Percentiles rank a stretch among this genome's conserved stretches.
Conservation (phyloP, 2,888 invertebrate genomes). For the Drosophila demipolita region DNA sequence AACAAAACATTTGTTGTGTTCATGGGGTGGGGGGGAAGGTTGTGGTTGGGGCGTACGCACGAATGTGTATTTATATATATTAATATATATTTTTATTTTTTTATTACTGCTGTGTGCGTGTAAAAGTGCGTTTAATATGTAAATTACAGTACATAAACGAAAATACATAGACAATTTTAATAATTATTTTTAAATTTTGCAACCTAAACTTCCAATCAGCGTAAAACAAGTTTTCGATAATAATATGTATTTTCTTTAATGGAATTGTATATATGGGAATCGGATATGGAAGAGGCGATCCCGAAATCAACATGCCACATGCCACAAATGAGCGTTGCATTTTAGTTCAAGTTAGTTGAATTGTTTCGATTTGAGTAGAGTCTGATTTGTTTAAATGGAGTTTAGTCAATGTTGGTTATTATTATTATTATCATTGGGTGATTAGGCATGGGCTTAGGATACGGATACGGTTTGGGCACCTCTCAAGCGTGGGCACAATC, state of each 20-base stretch:
- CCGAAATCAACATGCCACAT: slow-evolving; percentile 40
- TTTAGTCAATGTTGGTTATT: slow-evolving; percentile 7
- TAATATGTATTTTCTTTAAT: background rate
- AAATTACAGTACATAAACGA: background rate
- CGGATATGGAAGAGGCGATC: slow-evolving; percentile 2
- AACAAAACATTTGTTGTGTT: background rate
- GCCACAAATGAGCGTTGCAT: slow-evolving; percentile 27
- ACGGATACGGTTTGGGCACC: slow-evolving; percentile 84
- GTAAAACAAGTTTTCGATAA: background rate
- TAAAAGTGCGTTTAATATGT: background rate
- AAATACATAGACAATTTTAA: background rate
- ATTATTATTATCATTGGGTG: slow-evolving; percentile 2
- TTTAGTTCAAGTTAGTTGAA: slow-evolving; percentile 17
- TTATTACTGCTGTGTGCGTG: background rate
- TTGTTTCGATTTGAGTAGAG: slow-evolving; percentile 14
- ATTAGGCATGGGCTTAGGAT: slow-evolving; percentile 8
- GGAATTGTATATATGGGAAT: slow-evolving; percentile 1
- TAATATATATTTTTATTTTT: background rate
- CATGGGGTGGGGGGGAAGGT: no score
- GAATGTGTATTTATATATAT: background rate
- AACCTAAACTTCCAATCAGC: background rate
- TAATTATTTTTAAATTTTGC: background rate
- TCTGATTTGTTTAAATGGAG: background rate
- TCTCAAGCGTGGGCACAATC: slow-evolving; percentile 93
- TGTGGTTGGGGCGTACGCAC: background rate